These are phyloP conservation scores for Anolis carolinensis DNA, from an alignment of 2,113 vertebrate species.

Conservation along the genomic window DNA sequence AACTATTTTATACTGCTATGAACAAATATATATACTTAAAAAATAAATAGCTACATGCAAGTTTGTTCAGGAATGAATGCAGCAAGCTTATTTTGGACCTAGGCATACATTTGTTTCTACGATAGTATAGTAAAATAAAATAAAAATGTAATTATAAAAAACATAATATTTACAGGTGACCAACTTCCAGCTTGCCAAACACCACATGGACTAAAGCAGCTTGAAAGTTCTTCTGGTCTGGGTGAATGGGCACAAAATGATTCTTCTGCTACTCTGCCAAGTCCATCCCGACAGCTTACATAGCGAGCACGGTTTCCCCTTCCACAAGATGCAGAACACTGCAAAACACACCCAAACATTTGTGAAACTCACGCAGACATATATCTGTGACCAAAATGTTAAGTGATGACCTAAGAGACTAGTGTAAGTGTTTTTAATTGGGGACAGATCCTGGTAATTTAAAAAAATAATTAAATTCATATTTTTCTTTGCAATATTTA, in stretches of 20 bases:
- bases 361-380: not conserved
- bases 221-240: constrained; percentile 83
- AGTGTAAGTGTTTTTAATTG: not conserved
- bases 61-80: not conserved
- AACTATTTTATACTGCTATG: constrained; percentile 40
- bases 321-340: constrained; percentile 95
- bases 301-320: constrained; percentile 89
- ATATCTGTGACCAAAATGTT: not conserved
- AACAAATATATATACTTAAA: not conserved
- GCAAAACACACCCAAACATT: not conserved
- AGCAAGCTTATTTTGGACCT: not conserved
- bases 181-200: constrained; percentile 91
- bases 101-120: not conserved
- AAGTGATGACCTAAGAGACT: not conserved
- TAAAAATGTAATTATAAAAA: not conserved
- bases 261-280: constrained; percentile 86
- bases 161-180: constrained; percentile 86
- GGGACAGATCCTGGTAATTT: too few species aligned
- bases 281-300: constrained; percentile 90
- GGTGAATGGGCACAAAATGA: constrained; percentile 83
- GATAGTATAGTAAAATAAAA: not conserved
- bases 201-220: constrained; percentile 91
- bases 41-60: not conserved
- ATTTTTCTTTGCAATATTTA: not conserved
- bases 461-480: not conserved